These are phyloP conservation scores for Oncorhynchus nerka DNA, from an alignment of 2,113 vertebrate genomes.

Conservation along the genomic window DNA sequence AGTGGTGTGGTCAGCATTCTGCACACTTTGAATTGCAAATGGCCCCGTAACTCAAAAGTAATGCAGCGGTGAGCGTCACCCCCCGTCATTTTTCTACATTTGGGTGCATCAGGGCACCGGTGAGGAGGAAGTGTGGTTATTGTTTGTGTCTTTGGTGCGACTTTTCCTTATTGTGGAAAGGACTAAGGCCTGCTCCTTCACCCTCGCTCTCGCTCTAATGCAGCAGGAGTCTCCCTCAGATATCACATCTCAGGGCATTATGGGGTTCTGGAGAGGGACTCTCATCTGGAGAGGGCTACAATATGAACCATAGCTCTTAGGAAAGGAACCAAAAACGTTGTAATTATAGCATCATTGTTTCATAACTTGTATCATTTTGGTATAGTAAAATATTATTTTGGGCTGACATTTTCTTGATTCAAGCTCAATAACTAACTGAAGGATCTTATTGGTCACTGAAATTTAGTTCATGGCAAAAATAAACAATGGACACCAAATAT, in stretches of 20 bases:
- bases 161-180: conserved; percentile 72
- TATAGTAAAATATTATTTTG: no score
- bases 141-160: conserved; percentile 74
- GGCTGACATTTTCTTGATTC: no score
- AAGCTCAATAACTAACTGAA: no score
- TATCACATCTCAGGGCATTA: conserved; percentile 58
- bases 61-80: conserved; percentile 82
- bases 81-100: conserved; percentile 81
- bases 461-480: no score
- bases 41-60: conserved; percentile 90
- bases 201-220: conserved; percentile 59
- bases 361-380: no score
- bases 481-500: neutral
- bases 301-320: neutral
- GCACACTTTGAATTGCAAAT: conserved; percentile 96
- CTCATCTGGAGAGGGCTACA: conserved; percentile 17
- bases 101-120: conserved; percentile 68
- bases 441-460: no score
- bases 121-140: conserved; percentile 72
- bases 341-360: no score
- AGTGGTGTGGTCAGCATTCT: conserved; percentile 87
- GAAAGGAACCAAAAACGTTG: no score
- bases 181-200: conserved; percentile 58
- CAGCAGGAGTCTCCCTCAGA: conserved; percentile 58
- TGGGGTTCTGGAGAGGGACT: conserved; percentile 36